Evolutionary conservation across 1,140 invertebrate genomes (phyloP), one percentile per base, ranked within the genome.

Genomic region (Spodoptera litura): DNA sequence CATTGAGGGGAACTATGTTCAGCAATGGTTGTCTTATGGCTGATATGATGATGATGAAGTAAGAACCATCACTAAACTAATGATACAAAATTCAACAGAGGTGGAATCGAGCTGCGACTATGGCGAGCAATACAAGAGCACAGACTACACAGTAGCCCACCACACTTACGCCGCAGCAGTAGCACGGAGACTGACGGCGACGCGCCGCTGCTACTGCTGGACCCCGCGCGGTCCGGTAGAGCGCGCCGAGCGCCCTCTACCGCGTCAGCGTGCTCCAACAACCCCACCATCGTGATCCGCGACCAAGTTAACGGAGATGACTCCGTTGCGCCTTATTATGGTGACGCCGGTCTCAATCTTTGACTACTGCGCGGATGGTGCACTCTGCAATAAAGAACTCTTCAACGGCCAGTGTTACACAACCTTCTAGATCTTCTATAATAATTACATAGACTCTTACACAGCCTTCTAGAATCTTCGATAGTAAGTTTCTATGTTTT

Each of bases 71-170:
- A 44, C 38, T 44, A 44, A 44, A 10, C 38, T 59, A 62, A 49
- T 2, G 0, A 73, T 20, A 49, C 8, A 66, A 52, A 68, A 49
- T 64, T 80, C 25, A n/a, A 72, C 86, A 91, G 86, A 78, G 95
- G 94, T 11, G 95, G 95, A 56, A 90, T 94, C 9, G 95, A 95
- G 80, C 91, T 96, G 2, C 89, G 95, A 27, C 85, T 96, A 71
- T 96, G 95, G 95, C 93, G 93, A 8, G 94, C 95, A 2, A 94
- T 96, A 38, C 75, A 93, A 59, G 95, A 95, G 15, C 94, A 95
- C 71, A 91, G 95, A 5, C 72, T 91, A 0, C 87, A 91, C 51
- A 78, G 80, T 4, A 83, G 73, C 20, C 79, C 70, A 15, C 25
- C 80, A 3, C 87, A 87, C 35, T 75, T 85, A 4, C 79, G 88